Conservation (phyloP, 2,113 vertebrate genomes). For the Eulemur rufifrons region DNA sequence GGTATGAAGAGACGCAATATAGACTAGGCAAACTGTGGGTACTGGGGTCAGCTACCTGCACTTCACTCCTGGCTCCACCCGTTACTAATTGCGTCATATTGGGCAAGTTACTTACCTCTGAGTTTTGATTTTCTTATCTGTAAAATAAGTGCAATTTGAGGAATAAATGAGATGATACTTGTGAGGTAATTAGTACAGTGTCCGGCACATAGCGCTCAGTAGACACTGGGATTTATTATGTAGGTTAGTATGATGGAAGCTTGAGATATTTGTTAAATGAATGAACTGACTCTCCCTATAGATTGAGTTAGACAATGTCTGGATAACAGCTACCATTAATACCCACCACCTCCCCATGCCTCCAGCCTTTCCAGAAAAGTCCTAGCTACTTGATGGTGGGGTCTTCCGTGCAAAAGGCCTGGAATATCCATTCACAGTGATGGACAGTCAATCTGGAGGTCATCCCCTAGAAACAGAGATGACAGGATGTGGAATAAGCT, state of each 20-base stretch:
- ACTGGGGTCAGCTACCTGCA: not conserved
- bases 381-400: not conserved
- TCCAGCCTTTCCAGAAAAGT: not conserved
- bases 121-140: not conserved
- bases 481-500: not conserved
- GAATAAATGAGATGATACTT: not conserved
- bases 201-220: not conserved
- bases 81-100: not conserved
- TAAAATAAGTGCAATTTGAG: not conserved
- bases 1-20: not conserved
- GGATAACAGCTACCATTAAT: not conserved
- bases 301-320: not conserved
- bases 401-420: not conserved
- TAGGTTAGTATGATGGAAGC: not conserved
- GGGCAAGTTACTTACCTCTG: not conserved
- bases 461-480: not conserved
- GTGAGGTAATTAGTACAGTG: not conserved
- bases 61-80: not conserved
- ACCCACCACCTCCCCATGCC: not conserved
- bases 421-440: not conserved
- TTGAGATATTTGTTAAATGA: not conserved
- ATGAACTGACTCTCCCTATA: not conserved
- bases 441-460: not conserved
- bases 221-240: not conserved
- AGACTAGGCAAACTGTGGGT: not conserved